phyloP scores from a whole-genome alignment of 2,888 invertebrate genomes.

The Oxystoma pomonae region DNA sequence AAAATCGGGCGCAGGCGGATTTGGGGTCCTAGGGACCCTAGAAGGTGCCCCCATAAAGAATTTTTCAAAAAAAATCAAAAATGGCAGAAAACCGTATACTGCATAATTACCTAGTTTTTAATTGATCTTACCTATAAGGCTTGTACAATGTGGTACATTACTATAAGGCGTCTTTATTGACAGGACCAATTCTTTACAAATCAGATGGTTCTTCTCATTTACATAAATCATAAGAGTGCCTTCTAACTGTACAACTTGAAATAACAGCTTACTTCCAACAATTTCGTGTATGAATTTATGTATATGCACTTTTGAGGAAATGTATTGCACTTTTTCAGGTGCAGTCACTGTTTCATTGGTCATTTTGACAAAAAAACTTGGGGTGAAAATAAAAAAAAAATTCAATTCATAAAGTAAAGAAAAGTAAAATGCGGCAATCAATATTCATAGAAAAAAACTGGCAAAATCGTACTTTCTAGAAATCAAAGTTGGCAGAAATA shows the following conservation, averaged over 20 bases:
- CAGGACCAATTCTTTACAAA: constrained; percentile 44
- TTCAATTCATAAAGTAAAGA: not conserved
- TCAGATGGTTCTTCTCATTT: constrained; percentile 41
- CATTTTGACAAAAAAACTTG: not conserved
- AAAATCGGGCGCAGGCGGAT: too few relatives aligned
- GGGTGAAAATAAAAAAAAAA: not conserved
- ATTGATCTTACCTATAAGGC: constrained; percentile 41
- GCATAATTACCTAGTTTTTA: not conserved
- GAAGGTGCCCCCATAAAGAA: too few relatives aligned
- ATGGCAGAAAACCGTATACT: too few relatives aligned
- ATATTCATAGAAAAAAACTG: too few relatives aligned
- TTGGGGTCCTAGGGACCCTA: too few relatives aligned
- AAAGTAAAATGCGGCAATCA: too few relatives aligned
- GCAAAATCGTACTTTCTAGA: too few relatives aligned
- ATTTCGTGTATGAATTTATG: constrained; percentile 39
- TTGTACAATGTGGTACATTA: constrained; percentile 40
- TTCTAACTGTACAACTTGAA: constrained; percentile 48
- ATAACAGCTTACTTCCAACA: constrained; percentile 40
- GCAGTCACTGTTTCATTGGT: not conserved
- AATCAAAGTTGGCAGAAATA: too few relatives aligned
- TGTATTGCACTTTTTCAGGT: not conserved
- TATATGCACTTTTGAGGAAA: constrained; percentile 9
- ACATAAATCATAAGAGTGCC: constrained; percentile 48
- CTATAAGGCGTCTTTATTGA: constrained; percentile 39
- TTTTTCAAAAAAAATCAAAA: too few relatives aligned